Conservation (phyloP, 2,888 invertebrate species). For the Cheilosia soror region DNA sequence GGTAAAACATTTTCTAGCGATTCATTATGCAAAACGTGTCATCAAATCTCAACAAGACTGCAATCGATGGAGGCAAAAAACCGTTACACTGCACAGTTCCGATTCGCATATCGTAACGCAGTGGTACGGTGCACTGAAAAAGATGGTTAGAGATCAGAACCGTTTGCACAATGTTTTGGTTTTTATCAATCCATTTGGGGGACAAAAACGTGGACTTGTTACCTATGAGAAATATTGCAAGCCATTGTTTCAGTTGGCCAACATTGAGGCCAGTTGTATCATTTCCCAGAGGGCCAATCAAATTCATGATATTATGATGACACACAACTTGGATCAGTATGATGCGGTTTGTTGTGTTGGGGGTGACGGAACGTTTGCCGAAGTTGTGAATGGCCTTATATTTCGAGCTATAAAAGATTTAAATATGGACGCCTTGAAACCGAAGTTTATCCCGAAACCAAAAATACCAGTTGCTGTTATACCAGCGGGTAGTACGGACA, state of each 20-base stretch:
- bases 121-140: slow-evolving; percentile 86
- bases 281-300: slow-evolving; percentile 91
- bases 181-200: slow-evolving; percentile 94
- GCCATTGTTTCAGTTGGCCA: slow-evolving; percentile 87
- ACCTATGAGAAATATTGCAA: slow-evolving; percentile 90
- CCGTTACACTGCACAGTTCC: slow-evolving; percentile 86
- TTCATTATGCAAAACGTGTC: slow-evolving; percentile 86
- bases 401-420: slow-evolving; percentile 84
- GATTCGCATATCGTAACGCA: slow-evolving; percentile 86
- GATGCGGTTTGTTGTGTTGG: slow-evolving; percentile 92
- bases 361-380: slow-evolving; percentile 94
- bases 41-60: slow-evolving; percentile 84
- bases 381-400: slow-evolving; percentile 90
- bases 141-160: slow-evolving; percentile 79
- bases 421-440: slow-evolving; percentile 79
- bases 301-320: slow-evolving; percentile 88
- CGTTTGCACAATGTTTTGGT: slow-evolving; percentile 90
- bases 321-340: slow-evolving; percentile 85
- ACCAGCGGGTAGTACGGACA: slow-evolving; percentile 91
- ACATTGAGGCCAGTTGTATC: slow-evolving; percentile 87
- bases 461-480: slow-evolving; percentile 85
- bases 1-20: slow-evolving; percentile 85
- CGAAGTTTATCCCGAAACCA: slow-evolving; percentile 82
- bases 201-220: slow-evolving; percentile 89
- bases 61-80: slow-evolving; percentile 86